A percentile compares a stretch with the other conserved stretches of the same genome.
Conservation (phyloP, 1,140 invertebrate species). For the Diabrotica undecimpunctata region DNA sequence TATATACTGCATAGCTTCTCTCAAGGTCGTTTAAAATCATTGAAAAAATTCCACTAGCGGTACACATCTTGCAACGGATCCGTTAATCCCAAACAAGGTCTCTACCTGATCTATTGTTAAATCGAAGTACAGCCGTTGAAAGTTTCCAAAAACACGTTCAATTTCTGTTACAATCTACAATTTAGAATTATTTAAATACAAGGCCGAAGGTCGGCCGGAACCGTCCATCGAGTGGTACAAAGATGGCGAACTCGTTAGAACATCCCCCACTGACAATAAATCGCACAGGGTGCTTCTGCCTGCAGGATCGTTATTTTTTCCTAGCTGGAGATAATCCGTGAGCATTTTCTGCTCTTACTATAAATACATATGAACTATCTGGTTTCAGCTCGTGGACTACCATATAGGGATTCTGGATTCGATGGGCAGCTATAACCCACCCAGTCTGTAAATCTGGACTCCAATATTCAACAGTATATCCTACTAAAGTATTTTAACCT, state of each 20-base stretch:
- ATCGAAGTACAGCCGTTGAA: too few species aligned
- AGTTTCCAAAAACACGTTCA: too few species aligned
- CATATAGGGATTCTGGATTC: constrained; percentile 63
- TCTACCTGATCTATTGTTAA: too few species aligned
- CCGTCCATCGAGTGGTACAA: constrained; percentile 89
- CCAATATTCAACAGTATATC: constrained; percentile 85
- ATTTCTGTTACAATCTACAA: too few species aligned
- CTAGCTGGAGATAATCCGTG: constrained; percentile 74
- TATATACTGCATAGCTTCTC: too few species aligned
- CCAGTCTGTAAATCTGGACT: constrained; percentile 75
- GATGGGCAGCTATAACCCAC: constrained; percentile 73
- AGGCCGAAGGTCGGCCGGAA: constrained; percentile 84
- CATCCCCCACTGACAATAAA: constrained; percentile 68
- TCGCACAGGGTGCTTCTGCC: constrained; percentile 85
- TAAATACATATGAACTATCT: constrained; percentile 81
- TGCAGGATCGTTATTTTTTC: constrained; percentile 88
- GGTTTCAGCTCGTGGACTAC: constrained; percentile 70
- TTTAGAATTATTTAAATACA: too few species aligned
- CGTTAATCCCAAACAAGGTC: too few species aligned
- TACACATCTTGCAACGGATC: too few species aligned
- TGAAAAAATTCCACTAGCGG: too few species aligned
- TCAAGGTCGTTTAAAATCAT: too few species aligned
- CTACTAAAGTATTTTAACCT: constrained; percentile 39
- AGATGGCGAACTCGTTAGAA: constrained; percentile 74
- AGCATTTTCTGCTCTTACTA: constrained; percentile 83